phyloP scores from a whole-genome alignment of 1,140 invertebrate genomes.

The Melanaphis sacchari region DNA sequence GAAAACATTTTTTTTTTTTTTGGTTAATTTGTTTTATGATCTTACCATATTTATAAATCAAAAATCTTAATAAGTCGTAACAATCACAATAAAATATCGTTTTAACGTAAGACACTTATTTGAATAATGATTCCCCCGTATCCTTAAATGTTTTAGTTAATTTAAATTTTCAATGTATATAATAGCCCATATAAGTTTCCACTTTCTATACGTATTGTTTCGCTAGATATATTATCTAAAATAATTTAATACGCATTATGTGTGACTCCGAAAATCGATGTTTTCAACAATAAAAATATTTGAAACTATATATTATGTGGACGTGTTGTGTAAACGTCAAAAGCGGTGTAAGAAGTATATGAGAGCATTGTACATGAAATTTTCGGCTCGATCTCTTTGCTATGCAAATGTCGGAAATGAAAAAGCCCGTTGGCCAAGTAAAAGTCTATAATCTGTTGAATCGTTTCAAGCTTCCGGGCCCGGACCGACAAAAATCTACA shows the following conservation, averaged over 20 bases:
- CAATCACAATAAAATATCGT: background rate
- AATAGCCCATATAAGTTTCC: background rate
- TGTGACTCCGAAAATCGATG: background rate
- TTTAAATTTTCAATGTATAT: background rate
- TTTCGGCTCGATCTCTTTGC: slow-evolving; percentile 13
- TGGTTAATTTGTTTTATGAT: background rate
- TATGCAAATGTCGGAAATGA: slow-evolving; percentile 36
- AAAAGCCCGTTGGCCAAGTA: slow-evolving; percentile 44
- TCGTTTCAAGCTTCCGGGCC: slow-evolving; percentile 15
- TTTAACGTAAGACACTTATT: background rate
- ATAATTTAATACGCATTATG: background rate
- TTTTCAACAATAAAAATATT: background rate
- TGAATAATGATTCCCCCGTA: background rate
- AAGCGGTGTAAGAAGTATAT: background rate
- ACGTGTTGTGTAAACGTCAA: background rate
- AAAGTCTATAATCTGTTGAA: slow-evolving; percentile 49
- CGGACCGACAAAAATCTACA: slow-evolving; percentile 27
- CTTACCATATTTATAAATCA: background rate
- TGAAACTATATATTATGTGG: background rate
- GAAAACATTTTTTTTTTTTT: background rate
- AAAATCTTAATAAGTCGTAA: background rate
- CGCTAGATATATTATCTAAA: background rate
- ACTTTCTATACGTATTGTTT: background rate
- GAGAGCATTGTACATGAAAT: background rate
- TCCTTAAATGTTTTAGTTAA: background rate